Evolutionary conservation across 2,797 vertebrate species (phyloP).

Genomic region (Uromys caudimaculatus): DNA sequence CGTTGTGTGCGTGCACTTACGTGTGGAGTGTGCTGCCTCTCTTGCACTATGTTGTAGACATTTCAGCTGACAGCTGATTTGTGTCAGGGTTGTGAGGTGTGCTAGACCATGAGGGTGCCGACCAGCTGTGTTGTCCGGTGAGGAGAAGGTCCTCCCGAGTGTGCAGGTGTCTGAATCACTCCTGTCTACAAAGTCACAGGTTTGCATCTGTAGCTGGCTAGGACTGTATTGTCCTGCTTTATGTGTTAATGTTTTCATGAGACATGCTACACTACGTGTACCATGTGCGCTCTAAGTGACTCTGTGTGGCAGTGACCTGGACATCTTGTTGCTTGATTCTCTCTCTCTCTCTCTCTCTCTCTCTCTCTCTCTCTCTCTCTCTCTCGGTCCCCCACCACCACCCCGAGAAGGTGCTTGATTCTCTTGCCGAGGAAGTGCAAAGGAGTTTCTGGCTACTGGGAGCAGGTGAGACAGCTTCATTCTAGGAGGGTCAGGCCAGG

Average conservation of each 20-base stretch:
- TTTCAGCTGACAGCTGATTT: not conserved
- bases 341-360: too few relatives aligned
- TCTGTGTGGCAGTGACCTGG: not conserved
- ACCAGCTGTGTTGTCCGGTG: fast-evolving
- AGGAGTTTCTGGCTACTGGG: not conserved
- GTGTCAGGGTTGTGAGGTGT: fast-evolving
- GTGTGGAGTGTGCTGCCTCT: not conserved
- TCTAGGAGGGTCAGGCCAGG: not conserved
- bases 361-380: too few relatives aligned
- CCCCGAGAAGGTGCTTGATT: too few relatives aligned
- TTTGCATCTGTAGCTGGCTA: not conserved
- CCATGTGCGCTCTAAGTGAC: not conserved
- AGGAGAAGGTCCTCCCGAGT: too few relatives aligned
- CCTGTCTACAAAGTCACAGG: not conserved
- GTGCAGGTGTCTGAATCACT: not conserved
- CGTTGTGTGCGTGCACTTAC: fast-evolving
- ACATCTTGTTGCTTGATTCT: not conserved
- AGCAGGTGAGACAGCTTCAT: not conserved
- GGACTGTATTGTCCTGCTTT: not conserved
- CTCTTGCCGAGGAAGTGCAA: not conserved
- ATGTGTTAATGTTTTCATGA: not conserved
- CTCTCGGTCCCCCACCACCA: too few relatives aligned
- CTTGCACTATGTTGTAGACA: not conserved
- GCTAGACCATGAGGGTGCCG: not conserved
- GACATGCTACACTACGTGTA: fast-evolving